A percentile compares a stretch with the other conserved stretches of the same genome.
phyloP scores from a whole-genome alignment of 2,888 invertebrate species.

The Pseudoips prasinana region DNA sequence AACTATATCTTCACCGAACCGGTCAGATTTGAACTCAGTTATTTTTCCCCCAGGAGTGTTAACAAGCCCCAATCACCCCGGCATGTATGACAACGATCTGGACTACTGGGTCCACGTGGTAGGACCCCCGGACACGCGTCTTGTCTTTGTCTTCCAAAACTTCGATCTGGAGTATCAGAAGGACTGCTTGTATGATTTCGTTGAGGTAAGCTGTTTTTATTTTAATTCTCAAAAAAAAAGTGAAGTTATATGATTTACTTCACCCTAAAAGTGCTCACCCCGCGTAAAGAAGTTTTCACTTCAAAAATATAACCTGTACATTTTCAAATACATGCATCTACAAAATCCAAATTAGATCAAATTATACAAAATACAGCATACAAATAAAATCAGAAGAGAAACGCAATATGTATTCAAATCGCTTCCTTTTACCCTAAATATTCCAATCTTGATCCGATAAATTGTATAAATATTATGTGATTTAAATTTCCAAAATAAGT shows the following conservation, averaged over 20 bases:
- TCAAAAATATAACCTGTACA: background rate
- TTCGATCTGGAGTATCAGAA: slow-evolving; percentile 89
- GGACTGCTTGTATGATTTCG: slow-evolving; percentile 90
- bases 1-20: too few species aligned
- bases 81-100: slow-evolving; percentile 86
- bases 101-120: slow-evolving; percentile 86
- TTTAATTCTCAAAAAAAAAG: too few species aligned
- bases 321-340: too few species aligned
- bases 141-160: slow-evolving; percentile 85
- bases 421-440: too few species aligned
- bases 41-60: slow-evolving; percentile 86
- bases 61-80: slow-evolving; percentile 87
- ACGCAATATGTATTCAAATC: too few species aligned
- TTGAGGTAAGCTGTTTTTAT: slow-evolving; percentile 84
- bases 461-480: slow-evolving; percentile 10
- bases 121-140: slow-evolving; percentile 85
- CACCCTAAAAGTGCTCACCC: too few species aligned
- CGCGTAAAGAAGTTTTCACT: background rate
- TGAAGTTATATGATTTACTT: too few species aligned
- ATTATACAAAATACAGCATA: too few species aligned
- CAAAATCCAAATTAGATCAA: too few species aligned
- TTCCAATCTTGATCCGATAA: slow-evolving; percentile 2
- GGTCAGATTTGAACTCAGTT: too few species aligned
- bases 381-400: too few species aligned
- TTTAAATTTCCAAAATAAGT: slow-evolving; percentile 11